Conservation (phyloP, 2,113 vertebrate species). For the Dromiciops gliroides region DNA sequence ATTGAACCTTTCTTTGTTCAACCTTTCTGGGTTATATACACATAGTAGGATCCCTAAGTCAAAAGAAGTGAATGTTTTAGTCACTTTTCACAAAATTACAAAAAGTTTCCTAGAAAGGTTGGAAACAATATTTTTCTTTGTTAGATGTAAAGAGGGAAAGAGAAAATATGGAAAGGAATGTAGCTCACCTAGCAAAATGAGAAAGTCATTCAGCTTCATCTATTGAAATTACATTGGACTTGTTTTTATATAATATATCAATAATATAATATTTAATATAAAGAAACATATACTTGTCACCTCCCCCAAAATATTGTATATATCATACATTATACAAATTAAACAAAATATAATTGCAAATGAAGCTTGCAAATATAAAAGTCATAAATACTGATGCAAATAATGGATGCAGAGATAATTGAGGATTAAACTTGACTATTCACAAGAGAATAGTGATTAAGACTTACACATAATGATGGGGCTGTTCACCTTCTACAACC, state of each 20-base stretch:
- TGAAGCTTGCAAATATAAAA: neutral
- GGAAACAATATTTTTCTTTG: neutral
- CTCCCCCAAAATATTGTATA: neutral
- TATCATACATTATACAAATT: neutral
- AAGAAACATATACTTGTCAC: slow-evolving; percentile 16
- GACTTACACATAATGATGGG: neutral
- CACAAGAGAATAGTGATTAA: neutral
- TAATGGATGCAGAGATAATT: neutral
- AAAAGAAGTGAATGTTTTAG: neutral
- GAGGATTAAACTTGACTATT: neutral
- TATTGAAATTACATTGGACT: neutral
- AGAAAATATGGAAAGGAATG: neutral
- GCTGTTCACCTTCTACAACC: neutral
- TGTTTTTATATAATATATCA: neutral
- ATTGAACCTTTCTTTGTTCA: neutral
- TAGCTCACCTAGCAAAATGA: neutral
- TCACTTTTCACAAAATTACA: neutral
- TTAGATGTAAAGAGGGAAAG: neutral
- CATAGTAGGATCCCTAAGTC: neutral
- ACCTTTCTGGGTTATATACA: neutral
- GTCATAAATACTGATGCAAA: neutral
- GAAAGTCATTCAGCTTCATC: neutral
- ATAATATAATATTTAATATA: neutral
- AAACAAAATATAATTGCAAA: neutral
- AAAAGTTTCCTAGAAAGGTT: neutral